phyloP scores from a whole-genome alignment of 1,140 invertebrate species.

The Glossosoma conforme region DNA sequence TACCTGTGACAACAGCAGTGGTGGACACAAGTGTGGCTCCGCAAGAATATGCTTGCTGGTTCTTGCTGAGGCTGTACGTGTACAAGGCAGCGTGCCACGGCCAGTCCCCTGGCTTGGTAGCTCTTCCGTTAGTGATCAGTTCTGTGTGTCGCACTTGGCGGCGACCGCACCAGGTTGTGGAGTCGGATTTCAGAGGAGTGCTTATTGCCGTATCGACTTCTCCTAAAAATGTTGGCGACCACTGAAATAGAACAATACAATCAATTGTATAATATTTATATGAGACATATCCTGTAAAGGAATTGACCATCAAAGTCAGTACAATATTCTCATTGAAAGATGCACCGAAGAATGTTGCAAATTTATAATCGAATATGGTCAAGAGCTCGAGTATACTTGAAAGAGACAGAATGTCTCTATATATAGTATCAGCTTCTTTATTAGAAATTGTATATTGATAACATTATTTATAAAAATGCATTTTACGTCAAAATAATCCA shows the following conservation, averaged over 20 bases:
- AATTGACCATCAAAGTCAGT: no score
- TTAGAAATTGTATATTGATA: no score
- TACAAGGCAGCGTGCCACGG: constrained; percentile 80
- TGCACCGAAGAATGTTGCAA: no score
- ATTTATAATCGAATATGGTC: background rate
- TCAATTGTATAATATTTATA: no score
- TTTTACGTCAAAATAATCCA: no score
- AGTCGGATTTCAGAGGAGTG: background rate
- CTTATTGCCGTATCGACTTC: constrained; percentile 3
- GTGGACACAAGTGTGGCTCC: constrained; percentile 38
- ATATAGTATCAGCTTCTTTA: no score
- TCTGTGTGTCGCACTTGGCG: constrained; percentile 35
- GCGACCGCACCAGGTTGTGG: constrained; percentile 33
- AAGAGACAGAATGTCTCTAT: no score
- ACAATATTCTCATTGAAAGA: no score
- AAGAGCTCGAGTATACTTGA: background rate
- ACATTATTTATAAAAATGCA: no score
- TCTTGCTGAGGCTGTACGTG: constrained; percentile 56
- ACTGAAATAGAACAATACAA: constrained; percentile 7
- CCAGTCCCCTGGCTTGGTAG: constrained; percentile 65
- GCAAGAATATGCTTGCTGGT: constrained; percentile 34
- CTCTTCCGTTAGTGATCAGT: constrained; percentile 33
- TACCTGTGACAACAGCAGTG: constrained; percentile 35
- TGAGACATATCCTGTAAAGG: no score
- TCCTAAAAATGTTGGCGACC: constrained; percentile 6